phyloP scores from a whole-genome alignment of 1,140 invertebrate genomes.

The Nephotettix cincticeps region DNA sequence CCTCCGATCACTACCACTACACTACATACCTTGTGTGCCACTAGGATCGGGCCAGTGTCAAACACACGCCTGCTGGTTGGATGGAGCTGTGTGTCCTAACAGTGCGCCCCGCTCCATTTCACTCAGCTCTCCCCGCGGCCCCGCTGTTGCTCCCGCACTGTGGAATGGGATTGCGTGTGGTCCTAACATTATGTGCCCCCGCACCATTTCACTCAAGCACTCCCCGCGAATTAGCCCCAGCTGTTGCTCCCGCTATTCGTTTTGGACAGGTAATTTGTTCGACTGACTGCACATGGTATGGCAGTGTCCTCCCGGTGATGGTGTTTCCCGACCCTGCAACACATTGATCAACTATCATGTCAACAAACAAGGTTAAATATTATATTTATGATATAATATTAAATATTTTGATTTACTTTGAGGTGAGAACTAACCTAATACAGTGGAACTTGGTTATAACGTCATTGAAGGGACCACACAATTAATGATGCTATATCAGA shows the following conservation, averaged over 20 bases:
- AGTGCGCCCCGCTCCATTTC: constrained; percentile 63
- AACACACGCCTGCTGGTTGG: constrained; percentile 35
- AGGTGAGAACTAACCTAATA: not conserved
- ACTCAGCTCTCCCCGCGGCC: constrained; percentile 50
- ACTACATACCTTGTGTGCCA: constrained; percentile 9
- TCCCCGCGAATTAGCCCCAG: no score
- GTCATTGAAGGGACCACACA: no score
- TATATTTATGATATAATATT: not conserved
- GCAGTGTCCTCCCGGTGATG: constrained; percentile 73
- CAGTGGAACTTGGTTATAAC: no score
- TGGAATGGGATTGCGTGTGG: constrained; percentile 27
- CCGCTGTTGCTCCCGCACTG: constrained; percentile 46
- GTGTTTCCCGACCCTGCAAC: constrained; percentile 66
- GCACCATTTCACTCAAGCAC: no score
- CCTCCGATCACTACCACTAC: no score
- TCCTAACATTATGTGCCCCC: no score
- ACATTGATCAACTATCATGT: not conserved
- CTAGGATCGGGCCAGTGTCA: constrained; percentile 33
- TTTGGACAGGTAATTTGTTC: no score
- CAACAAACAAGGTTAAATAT: not conserved
- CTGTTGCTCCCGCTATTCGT: no score
- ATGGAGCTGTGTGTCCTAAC: constrained; percentile 42
- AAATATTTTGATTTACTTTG: not conserved
- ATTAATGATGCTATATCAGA: no score
- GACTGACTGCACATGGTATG: constrained; percentile 75